Base-by-base conservation (phyloP, 2,797 vertebrate species). In the Acanthurus leucopareius region DNA sequence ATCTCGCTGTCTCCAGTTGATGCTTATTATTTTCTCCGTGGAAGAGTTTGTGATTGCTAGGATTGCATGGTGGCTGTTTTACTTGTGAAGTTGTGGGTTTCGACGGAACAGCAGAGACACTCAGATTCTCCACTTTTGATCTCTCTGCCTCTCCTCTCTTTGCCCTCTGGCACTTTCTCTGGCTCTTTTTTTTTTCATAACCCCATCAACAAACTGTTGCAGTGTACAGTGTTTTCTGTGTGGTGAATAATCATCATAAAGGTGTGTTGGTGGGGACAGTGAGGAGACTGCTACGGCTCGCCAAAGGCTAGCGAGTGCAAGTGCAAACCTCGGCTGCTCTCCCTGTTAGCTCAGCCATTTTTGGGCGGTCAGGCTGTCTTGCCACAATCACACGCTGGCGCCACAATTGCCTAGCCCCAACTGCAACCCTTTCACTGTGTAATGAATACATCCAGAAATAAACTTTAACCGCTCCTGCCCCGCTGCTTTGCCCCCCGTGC, bases 361-460 rank as follows among this genome's bases (percentile, higher is more conserved):
- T 96, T 91, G 91, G 84, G 96, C 93, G 97, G 97, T 97, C 96
- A 97, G 96, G 88, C 95, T 10, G 96, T 97, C 97, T 98, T 98
- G 94, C 97, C 97, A 97, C 96, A 98, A 97, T 98, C 96, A 95
- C 93, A 96, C 38, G 76, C 96, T 98, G 97, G 97, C 94, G 94
- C 96, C 97, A 96, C 95, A 94, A 96, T 95, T 89, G 91, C 88
- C 86, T 72, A 92, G 96, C 90, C 95, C 96, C 95, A 96, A 97
- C 96, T 96, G 94, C 95, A 94, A 93, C 86, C 86, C 94, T 97
- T 96, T 96, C 90, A 95, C 96, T 96, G 95, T 88, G 93, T 97
- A 97, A 98, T 98, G 96, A 98, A 96, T 96, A 95, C 90, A 89
- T 97, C 94, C 96, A 84, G 96, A 97, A 98, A 97, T 97, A 97